Evolutionary conservation across 2,797 vertebrate species (phyloP).

Genomic region (Atherinosoma microstoma): DNA sequence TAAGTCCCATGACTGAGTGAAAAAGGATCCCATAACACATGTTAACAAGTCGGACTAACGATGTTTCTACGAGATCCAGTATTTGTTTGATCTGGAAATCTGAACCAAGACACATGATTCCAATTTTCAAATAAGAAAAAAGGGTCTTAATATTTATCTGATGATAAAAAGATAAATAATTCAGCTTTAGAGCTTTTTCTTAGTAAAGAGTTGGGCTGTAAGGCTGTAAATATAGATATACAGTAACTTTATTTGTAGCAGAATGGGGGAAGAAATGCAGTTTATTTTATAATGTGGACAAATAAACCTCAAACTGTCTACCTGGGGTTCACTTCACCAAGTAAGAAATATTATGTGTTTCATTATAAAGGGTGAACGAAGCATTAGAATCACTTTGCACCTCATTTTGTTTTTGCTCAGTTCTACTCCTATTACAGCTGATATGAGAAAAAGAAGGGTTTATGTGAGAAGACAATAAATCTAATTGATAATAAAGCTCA

Average conservation of each 20-base stretch:
- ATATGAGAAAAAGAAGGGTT: neutral
- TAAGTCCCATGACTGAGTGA: too few relatives aligned
- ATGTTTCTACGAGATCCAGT: too few relatives aligned
- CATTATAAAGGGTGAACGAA: neutral
- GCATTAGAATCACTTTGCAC: neutral
- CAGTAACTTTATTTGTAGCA: neutral
- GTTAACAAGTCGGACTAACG: too few relatives aligned
- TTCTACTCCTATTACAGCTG: neutral
- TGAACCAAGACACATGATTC: too few relatives aligned
- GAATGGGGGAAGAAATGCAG: neutral
- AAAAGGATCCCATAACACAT: too few relatives aligned
- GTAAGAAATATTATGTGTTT: neutral
- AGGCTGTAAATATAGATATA: neutral
- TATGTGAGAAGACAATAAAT: neutral
- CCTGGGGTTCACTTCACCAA: neutral
- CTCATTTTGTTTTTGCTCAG: neutral
- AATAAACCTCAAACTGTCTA: neutral
- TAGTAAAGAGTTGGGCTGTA: neutral
- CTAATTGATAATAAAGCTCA: neutral
- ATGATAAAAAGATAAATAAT: too few relatives aligned
- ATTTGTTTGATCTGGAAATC: too few relatives aligned
- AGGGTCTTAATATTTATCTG: too few relatives aligned
- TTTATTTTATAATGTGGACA: neutral
- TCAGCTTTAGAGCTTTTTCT: too few relatives aligned
- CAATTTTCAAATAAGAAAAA: too few relatives aligned